These are phyloP conservation scores for Diplosoma virens DNA, from an alignment of 23 tunicate species.

Conservation along the genomic window DNA sequence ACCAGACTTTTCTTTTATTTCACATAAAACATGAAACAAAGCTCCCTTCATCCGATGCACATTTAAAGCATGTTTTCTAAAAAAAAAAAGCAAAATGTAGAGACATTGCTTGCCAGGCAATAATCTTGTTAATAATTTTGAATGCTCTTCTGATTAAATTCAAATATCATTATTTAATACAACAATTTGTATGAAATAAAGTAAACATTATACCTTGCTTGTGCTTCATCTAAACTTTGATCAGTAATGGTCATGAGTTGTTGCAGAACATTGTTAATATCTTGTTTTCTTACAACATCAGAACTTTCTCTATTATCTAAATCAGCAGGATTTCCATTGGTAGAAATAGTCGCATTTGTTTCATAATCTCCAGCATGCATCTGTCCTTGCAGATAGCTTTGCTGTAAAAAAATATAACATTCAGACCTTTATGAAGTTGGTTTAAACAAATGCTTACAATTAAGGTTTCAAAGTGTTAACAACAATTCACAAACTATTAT, in stretches of 20 bases:
- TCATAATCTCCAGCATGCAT: constrained; percentile 67
- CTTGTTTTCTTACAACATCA: constrained; percentile 54
- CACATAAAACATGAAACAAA: constrained; percentile 96
- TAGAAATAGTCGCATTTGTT: neutral
- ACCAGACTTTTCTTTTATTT: constrained; percentile 97
- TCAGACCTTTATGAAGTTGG: too few species aligned
- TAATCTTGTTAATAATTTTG: too few species aligned
- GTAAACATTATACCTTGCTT: constrained; percentile 96
- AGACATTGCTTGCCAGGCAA: too few species aligned
- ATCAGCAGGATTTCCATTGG: constrained; percentile 31
- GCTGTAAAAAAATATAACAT: neutral
- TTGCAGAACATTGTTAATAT: constrained; percentile 86
- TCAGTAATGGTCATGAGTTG: constrained; percentile 97
- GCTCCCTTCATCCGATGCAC: constrained; percentile 99
- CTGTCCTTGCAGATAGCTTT: constrained; percentile 45
- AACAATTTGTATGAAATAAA: too few species aligned
- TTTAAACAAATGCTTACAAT: too few species aligned
- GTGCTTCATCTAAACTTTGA: constrained; percentile 95
- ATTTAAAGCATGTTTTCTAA: constrained; percentile 94
- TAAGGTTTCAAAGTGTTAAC: too few species aligned
- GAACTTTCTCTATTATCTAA: neutral
- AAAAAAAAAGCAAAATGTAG: constrained; percentile 7
- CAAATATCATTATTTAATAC: too few species aligned
- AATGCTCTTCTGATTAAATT: too few species aligned
- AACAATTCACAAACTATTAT: too few species aligned